Evolutionary conservation across 2,888 invertebrate species (phyloP).

Genomic region (Drosophila mimica): DNA sequence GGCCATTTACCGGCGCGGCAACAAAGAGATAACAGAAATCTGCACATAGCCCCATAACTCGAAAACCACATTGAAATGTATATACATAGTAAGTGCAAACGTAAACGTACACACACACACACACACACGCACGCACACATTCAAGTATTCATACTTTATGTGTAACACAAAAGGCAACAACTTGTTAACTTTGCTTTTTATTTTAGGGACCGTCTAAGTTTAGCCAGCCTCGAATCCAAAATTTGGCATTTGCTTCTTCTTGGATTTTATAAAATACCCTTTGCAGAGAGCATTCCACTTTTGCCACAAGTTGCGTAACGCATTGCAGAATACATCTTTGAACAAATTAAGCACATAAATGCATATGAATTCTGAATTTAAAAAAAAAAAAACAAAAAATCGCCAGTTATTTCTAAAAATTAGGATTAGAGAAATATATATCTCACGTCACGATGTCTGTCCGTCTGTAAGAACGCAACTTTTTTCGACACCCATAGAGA

Average conservation of each 20-base stretch:
- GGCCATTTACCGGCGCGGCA: conserved; percentile 58
- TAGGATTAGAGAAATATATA: too few relatives aligned
- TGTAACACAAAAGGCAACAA: conserved; percentile 64
- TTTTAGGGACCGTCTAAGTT: conserved; percentile 57
- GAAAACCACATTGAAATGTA: conserved; percentile 57
- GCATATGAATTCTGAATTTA: not conserved
- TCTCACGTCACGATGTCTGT: too few relatives aligned
- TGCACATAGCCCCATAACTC: conserved; percentile 53
- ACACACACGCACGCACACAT: conserved; percentile 17
- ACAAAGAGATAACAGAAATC: conserved; percentile 62
- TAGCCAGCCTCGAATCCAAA: conserved; percentile 20
- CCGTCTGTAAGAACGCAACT: too few relatives aligned
- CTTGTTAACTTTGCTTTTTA: conserved; percentile 79
- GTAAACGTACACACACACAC: conserved; percentile 13
- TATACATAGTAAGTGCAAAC: conserved; percentile 29
- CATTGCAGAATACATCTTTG: not conserved
- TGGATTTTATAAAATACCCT: conserved; percentile 6
- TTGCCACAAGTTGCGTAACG: not conserved
- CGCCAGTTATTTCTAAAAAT: too few relatives aligned
- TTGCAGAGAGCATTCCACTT: not conserved
- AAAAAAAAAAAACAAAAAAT: too few relatives aligned
- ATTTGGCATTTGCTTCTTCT: conserved; percentile 24
- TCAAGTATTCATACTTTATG: conserved; percentile 35
- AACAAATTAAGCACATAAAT: not conserved
- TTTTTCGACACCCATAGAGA: too few relatives aligned